Evolutionary conservation across 2,113 vertebrate genomes (phyloP), one percentile per base, ranked within the genome.

Genomic region (Chitala chitala): DNA sequence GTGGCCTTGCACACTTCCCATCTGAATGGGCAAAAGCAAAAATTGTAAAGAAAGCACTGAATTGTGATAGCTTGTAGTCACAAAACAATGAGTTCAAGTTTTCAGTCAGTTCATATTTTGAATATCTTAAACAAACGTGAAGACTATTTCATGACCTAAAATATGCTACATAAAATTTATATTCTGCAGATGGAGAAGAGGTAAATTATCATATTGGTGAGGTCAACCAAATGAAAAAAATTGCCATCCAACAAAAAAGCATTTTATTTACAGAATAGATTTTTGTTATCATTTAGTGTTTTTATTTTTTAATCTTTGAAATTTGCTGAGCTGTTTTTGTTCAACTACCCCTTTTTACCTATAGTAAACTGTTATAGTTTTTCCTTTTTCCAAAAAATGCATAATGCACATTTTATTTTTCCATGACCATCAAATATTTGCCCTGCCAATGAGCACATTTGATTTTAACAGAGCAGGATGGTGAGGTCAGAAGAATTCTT

Each of bases 401-500:
- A 36, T 15, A 4, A 59, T 59, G 29, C 56, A 6, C 44, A 46
- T 46, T n/a, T n/a, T 12, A 63, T 53, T 73, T 63, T 26, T 33
- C 44, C 9, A 50, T 20, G 38, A 56, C 36, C 3, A 4, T 59
- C n/a, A 58, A 33, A 29, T 31, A 29, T 63, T 5, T 31, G 55
- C 33, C 56, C 13, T 61, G 56, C 44, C 29, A 73, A 33, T n/a
- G 42, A 46, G 56, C 12, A 4, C 5, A 31, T 50, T 50, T 15
- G 29, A 73, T 38, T 63, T 63, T 69, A 51, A 53, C 3, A 1
- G n/a, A 51, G 46, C 7, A n/a, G 50, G 55, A 29, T 20, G 7
- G 54, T 15, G 22, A n/a, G 22, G 33, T 40, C 29, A 72, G 44
- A 75, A 6, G 44, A 63, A 7, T 76, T 76, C 55, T 20, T 61